Evolutionary conservation across 2,888 invertebrate species (phyloP), one percentile per base, ranked within the genome.

Genomic region (Drosophila phalerata): DNA sequence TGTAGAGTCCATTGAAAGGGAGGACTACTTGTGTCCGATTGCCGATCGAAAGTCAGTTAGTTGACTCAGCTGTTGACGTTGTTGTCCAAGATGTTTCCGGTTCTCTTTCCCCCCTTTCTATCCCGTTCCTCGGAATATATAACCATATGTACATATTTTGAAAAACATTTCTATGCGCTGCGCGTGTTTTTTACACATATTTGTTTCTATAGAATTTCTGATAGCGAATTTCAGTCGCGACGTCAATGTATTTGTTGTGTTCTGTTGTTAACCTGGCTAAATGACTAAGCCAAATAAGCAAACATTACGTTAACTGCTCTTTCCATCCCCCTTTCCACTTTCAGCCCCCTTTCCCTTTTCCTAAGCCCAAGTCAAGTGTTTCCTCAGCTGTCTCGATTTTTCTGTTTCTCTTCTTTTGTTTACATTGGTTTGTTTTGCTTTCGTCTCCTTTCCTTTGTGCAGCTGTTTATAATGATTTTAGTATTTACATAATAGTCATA

Each of bases 201-300:
- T 61, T 42, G 43, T 43, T 57, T 61, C 48, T n/a, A 25, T 40
- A 48, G 48, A 56, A 73, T 61, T 43, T 53, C 32, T n/a, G 52
- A 52, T 53, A 56, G 47, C 42, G 17, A 30, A 49, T 9, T 13
- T 45, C 34, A 15, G 61, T 25, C 2, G 34, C 57, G 43, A 65
- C 58, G 51, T 58, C 51, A 65, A 52, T 40, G 32, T 34, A 38
- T 17, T 6, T 45, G 22, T 5, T 25, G 25, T 30, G 30, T 30
- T 30, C 9, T 30, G 30, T 43, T 57, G 11, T 47, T 64, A 45
- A 57, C 57, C 47, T 9, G 65, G 52, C 34, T 22, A 57, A 43
- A 22, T 73, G 72, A 73, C 62, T 72, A 72, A 72, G 61, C 57
- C 3, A 40, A 40, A 9, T 17, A 4, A 19, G 30, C 22, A 37